These are phyloP conservation scores for Knipowitschia caucasica DNA, from an alignment of 2,797 vertebrate genomes.

Conservation along the genomic window DNA sequence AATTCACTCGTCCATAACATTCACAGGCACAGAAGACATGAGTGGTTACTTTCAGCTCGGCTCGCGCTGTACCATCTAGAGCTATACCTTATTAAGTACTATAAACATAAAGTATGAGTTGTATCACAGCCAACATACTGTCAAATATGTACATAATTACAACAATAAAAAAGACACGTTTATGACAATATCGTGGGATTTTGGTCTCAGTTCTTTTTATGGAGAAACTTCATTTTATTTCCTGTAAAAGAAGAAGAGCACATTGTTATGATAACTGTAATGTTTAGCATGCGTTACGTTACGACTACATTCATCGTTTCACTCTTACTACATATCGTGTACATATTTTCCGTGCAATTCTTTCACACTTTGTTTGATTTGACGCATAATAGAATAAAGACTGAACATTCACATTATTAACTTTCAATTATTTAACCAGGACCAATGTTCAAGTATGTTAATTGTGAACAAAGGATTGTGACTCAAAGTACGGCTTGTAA, in stretches of 20 bases:
- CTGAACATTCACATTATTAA: too few relatives aligned
- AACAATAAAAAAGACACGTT: constrained; percentile 19
- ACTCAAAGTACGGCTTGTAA: too few relatives aligned
- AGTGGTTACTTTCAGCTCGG: constrained; percentile 86
- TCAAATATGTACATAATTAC: constrained; percentile 87
- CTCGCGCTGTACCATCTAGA: constrained; percentile 80
- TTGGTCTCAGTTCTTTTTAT: constrained; percentile 91
- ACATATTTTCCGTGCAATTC: too few relatives aligned
- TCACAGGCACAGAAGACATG: constrained; percentile 72
- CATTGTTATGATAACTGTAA: background rate
- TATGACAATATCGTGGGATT: constrained; percentile 35
- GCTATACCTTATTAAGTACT: constrained; percentile 82
- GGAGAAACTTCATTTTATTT: constrained; percentile 99
- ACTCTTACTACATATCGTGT: too few relatives aligned
- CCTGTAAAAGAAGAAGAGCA: constrained; percentile 70
- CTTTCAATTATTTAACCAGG: too few relatives aligned
- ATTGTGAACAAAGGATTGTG: too few relatives aligned
- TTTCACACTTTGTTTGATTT: too few relatives aligned
- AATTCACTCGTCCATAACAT: constrained; percentile 46
- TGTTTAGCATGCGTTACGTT: background rate
- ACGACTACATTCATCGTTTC: too few relatives aligned
- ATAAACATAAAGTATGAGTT: constrained; percentile 74
- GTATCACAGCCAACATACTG: constrained; percentile 81
- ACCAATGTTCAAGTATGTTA: too few relatives aligned
- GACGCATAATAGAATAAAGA: too few relatives aligned